These are phyloP conservation scores for Pasiphila rectangulata DNA, from an alignment of 2,888 invertebrate species.

Conservation along the genomic window DNA sequence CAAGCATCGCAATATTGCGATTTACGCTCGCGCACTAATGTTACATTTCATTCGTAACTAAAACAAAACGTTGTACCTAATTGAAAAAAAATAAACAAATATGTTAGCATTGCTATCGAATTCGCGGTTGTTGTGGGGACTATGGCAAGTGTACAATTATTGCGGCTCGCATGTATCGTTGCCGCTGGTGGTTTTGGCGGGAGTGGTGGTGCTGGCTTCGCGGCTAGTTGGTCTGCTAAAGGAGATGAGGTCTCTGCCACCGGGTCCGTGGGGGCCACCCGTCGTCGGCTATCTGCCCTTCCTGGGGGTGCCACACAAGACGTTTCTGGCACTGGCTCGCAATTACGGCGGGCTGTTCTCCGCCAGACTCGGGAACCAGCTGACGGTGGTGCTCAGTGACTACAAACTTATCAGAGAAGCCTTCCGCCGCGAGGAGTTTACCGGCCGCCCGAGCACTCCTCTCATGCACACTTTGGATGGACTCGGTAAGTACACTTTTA, in stretches of 20 bases:
- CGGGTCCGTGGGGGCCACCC: conserved; percentile 94
- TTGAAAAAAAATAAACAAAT: conserved; percentile 45
- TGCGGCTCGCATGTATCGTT: conserved; percentile 63
- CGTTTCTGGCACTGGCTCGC: conserved; percentile 87
- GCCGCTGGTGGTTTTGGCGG: conserved; percentile 71
- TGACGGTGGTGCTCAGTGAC: conserved; percentile 92
- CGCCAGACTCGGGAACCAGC: conserved; percentile 88
- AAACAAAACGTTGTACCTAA: conserved; percentile 39
- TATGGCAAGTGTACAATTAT: conserved; percentile 70
- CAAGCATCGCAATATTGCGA: conserved; percentile 57
- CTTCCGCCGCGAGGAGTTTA: conserved; percentile 92
- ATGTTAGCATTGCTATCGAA: conserved; percentile 64
- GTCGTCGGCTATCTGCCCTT: conserved; percentile 91
- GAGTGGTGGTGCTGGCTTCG: conserved; percentile 72
- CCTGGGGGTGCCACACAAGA: conserved; percentile 88
- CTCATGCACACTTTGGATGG: conserved; percentile 93
- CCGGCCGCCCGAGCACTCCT: conserved; percentile 92
- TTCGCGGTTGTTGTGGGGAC: conserved; percentile 79
- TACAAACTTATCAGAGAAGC: conserved; percentile 92
- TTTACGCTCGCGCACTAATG: conserved; percentile 64
- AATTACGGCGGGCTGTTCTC: conserved; percentile 92
- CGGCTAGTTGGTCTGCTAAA: conserved; percentile 69
- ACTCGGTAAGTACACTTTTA: conserved; percentile 86
- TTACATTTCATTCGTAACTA: conserved; percentile 51
- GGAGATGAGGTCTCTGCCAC: conserved; percentile 83